A percentile compares a stretch with the other conserved stretches of the same genome.
Conservation (phyloP, 1,140 invertebrate genomes). For the Trichonephila clavata region DNA sequence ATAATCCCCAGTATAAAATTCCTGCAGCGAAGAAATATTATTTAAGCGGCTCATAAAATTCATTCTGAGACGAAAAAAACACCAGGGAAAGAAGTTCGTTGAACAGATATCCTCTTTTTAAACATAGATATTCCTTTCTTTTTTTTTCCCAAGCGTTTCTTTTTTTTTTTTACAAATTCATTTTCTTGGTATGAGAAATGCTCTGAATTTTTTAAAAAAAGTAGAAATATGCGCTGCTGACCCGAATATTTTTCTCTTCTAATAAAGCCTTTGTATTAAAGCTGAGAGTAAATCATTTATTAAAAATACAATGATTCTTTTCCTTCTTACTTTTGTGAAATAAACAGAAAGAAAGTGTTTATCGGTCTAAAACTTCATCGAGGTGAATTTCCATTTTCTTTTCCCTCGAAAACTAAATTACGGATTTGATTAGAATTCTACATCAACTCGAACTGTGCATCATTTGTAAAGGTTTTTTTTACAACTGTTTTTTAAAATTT, state of each 20-base stretch:
- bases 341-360: background rate
- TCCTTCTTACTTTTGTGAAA: background rate
- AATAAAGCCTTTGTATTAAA: constrained; percentile 16
- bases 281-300: background rate
- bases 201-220: background rate
- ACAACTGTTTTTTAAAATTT: background rate
- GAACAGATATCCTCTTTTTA: background rate
- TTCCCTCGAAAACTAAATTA: background rate
- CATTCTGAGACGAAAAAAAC: background rate
- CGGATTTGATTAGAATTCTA: background rate
- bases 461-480: background rate
- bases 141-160: background rate
- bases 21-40: background rate
- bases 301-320: background rate
- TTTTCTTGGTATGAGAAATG: background rate
- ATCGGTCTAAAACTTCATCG: background rate
- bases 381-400: background rate
- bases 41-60: background rate
- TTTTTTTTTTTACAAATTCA: background rate
- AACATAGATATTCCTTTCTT: background rate
- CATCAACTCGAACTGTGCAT: background rate
- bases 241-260: background rate
- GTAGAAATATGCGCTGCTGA: background rate
- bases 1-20: background rate
- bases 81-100: background rate